Percentiles rank a stretch among this genome's conserved stretches.
Conservation (phyloP, 1,140 invertebrate genomes). For the Drosophila ambigua region DNA sequence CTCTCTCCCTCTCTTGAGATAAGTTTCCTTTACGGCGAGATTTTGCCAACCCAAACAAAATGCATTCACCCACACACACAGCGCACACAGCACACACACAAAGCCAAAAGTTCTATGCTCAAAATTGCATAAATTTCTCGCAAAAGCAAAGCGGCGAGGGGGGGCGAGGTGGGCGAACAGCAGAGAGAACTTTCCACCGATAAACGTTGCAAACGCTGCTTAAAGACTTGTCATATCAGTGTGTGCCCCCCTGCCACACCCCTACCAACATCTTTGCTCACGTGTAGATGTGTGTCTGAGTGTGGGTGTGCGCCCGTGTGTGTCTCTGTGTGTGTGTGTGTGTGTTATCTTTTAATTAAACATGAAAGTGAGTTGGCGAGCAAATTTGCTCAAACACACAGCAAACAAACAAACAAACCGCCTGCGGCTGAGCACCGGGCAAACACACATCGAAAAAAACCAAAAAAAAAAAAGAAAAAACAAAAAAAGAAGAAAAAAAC, state of each 20-base stretch:
- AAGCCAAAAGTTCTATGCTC: conserved; percentile 40
- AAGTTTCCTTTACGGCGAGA: conserved; percentile 42
- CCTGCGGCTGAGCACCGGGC: conserved; percentile 38
- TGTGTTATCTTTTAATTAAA: conserved; percentile 82
- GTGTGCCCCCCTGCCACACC: background rate
- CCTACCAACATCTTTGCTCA: background rate
- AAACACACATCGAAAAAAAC: conserved; percentile 35
- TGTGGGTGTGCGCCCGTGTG: conserved; percentile 3
- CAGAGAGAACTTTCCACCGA: conserved; percentile 25
- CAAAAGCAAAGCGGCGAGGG: conserved; percentile 24
- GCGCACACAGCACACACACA: conserved; percentile 7
- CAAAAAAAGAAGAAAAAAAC: background rate
- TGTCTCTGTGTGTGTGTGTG: conserved; percentile 4
- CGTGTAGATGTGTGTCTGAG: background rate
- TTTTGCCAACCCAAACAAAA: conserved; percentile 41
- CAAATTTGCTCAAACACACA: conserved; percentile 59
- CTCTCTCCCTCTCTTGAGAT: background rate
- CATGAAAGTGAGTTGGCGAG: conserved; percentile 74
- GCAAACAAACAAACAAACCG: conserved; percentile 49
- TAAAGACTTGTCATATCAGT: conserved; percentile 58
- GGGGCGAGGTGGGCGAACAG: background rate
- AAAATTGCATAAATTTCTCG: conserved; percentile 70
- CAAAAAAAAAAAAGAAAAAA: background rate
- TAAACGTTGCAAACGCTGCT: conserved; percentile 68
- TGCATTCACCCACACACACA: conserved; percentile 53